Evolutionary conservation across 2,797 vertebrate genomes (phyloP), one percentile per base, ranked within the genome.

Genomic region (Helarctos malayanus): DNA sequence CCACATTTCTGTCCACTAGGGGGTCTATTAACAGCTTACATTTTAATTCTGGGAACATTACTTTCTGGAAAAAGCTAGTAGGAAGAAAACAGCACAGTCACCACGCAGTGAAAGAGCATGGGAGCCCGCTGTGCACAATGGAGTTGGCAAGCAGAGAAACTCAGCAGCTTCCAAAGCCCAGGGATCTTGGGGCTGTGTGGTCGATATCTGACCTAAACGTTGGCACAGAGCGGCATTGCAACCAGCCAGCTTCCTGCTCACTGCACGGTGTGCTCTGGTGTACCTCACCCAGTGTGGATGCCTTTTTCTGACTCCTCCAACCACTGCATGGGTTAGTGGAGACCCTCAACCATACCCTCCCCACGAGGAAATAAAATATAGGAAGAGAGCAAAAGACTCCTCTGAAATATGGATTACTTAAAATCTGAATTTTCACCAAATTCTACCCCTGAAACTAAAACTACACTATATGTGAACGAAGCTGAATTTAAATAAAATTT

Each of bases 31-130:
- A 80, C 35, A 75, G 35, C 7, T 61, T 85, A 80, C 76, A 81
- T 85, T 96, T 85, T 93, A 91, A 85, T 94, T 91, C 47, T 49
- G 25, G 7, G 75, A 25, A 95, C 29, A 76, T 18, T 27, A 0
- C 27, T 21, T 83, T 89, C 35, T 61, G 25, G 41, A 35, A 81
- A 91, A 94, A 80, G 23, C n/a, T 69, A 92, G 32, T 25, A 93
- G 32, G 25, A 65, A 69, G 45, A 38, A 84, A 88, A 59, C 18
- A 21, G 7, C 23, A 47, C 7, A n/a, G 59, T 45, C 52, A 73
- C 3, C 56, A 80, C 25, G 80, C 16, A 38, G 19, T 47, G 78
- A n/a, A 59, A 89, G 0, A 16, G 54, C 38, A 7, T 4, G 32
- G 8, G 23, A 76, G 7, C 56, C 15, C 59, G 49, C 2, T 11